Percentiles rank a stretch among this genome's conserved stretches.
Conservation (phyloP, 1,140 invertebrate genomes). For the Mylabris phalerata region DNA sequence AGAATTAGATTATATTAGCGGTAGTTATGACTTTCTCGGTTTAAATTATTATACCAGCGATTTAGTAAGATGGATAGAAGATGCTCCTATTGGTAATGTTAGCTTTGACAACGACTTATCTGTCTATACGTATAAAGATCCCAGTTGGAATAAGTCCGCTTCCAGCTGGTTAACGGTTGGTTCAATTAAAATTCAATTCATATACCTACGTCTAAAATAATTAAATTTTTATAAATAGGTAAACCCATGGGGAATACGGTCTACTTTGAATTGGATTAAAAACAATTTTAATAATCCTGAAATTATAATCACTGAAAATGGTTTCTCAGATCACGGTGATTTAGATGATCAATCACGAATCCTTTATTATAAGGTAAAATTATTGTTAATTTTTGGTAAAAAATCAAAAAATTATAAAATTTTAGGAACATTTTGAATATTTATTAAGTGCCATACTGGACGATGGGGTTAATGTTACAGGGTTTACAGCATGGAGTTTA, state of each 20-base stretch:
- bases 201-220: too few relatives aligned
- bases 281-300: constrained; percentile 53
- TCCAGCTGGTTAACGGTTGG: background rate
- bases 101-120: too few relatives aligned
- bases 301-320: constrained; percentile 69
- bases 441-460: constrained; percentile 15
- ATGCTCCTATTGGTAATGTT: background rate
- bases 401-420: background rate
- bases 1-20: constrained; percentile 51
- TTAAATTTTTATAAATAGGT: too few relatives aligned
- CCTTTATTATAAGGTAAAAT: background rate
- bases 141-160: background rate
- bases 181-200: background rate
- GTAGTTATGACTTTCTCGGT: constrained; percentile 55
- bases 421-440: constrained; percentile 1
- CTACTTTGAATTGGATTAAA: constrained; percentile 43
- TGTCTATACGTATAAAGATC: background rate
- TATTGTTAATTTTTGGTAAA: background rate
- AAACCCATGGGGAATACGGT: too few relatives aligned
- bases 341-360: constrained; percentile 19
- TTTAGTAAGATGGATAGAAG: background rate
- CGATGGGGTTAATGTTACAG: constrained; percentile 39
- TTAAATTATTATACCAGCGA: constrained; percentile 52
- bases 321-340: constrained; percentile 45
- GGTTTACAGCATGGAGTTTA: constrained; percentile 57